Percentiles rank a stretch among this genome's conserved stretches.
Evolutionary conservation across 1,140 invertebrate genomes (phyloP).

Genomic region (Eulimnadia texana): DNA sequence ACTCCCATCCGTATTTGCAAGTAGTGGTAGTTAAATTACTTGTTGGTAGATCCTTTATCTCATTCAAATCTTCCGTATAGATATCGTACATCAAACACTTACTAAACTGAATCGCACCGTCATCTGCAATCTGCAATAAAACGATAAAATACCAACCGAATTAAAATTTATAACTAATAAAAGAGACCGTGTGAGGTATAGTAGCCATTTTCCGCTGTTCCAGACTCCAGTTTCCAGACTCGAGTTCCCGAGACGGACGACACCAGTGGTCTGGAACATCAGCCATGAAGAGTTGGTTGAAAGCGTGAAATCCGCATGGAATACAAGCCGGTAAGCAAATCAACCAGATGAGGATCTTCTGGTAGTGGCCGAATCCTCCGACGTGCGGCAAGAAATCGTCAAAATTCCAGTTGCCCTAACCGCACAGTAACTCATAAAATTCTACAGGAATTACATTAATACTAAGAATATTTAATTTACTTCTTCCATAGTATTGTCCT

Average conservation of each 20-base stretch:
- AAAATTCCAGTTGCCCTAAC: conserved; percentile 23
- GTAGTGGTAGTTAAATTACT: conserved; percentile 36
- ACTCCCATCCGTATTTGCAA: conserved; percentile 68
- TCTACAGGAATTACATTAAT: background rate
- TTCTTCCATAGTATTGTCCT: background rate
- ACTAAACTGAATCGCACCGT: conserved; percentile 7
- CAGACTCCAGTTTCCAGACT: conserved; percentile 23
- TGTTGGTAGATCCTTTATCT: background rate
- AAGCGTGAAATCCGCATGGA: conserved; percentile 76
- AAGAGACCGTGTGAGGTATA: background rate
- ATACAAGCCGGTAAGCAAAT: conserved; percentile 74
- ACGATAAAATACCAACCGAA: background rate
- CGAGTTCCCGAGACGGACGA: conserved; percentile 20
- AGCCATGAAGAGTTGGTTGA: conserved; percentile 54
- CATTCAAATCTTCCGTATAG: background rate
- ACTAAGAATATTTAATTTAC: background rate
- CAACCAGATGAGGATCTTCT: conserved; percentile 68
- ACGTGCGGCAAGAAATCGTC: conserved; percentile 70
- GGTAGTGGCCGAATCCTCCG: conserved; percentile 74
- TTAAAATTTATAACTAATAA: background rate
- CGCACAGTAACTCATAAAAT: too few species aligned
- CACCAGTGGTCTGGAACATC: conserved; percentile 28
- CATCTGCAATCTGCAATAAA: background rate
- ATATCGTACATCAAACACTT: conserved; percentile 8
- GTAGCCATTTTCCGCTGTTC: conserved; percentile 19